Base-by-base conservation (phyloP, 1,140 invertebrate species). In the Ceratosolen solmsi region DNA sequence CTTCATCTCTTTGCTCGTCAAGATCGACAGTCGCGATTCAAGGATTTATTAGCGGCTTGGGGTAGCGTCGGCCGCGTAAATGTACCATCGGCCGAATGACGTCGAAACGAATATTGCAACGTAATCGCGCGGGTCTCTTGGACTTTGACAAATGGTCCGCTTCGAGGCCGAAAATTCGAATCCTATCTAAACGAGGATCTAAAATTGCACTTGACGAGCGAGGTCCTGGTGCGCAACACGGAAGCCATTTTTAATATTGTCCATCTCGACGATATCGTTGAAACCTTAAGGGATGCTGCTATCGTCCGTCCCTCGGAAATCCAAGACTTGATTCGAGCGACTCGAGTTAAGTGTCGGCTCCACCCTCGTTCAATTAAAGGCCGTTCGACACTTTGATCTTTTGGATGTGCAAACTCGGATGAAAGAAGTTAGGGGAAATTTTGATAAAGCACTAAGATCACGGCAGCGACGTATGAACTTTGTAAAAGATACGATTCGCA, bases 151-250 rank as follows among this genome's bases (percentile, higher is more conserved):
- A 88, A 89, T 85, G 86, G 73, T 30, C 77, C n/a, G 65, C 51
- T n/a, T 22, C 1, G 2, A 17, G n/a, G 51, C 13, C 33, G 20
- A 77, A 77, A 82, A 71, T 63, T 33, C 51, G 60, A 30, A 1
- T 0, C 79, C 65, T 87, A 88, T 89, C 87, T 86, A 87, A 88
- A 89, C 87, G 86, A 86, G 84, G 80, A 89, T 88, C 88, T 87
- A 84, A 84, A 87, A 86, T 86, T 85, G 84, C 84, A 83, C 75
- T 75, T 60, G 20, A 46, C 41, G 22, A 25, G 27, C 27, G 41
- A 38, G 5, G 73, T 1, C 20, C 2, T 0, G 56, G 20, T 13
- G 79, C 58, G 56, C 63, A 82, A 82, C 65, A 78, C 80, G 75
- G 82, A 75, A 80, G 79, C 78, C 65, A 82, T 79, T 75, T 79